Percentiles rank a stretch among this genome's conserved stretches.
These are phyloP conservation scores for Cydia splendana DNA, from an alignment of 1,140 invertebrate species.

Conservation along the genomic window DNA sequence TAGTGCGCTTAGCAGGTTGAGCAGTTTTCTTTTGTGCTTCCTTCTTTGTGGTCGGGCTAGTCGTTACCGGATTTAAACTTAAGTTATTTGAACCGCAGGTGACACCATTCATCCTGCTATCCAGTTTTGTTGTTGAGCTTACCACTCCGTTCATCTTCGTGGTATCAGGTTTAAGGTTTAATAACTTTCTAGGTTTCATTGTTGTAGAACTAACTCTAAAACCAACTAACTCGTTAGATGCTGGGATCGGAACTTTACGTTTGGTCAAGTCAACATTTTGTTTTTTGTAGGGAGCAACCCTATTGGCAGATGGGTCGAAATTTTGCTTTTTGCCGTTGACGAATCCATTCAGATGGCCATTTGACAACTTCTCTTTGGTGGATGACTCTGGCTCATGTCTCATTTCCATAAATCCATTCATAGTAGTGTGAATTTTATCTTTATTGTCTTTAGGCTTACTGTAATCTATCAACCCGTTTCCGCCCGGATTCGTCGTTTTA, in stretches of 20 bases:
- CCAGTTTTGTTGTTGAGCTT: slow-evolving; percentile 70
- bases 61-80: slow-evolving; percentile 53
- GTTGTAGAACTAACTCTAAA: slow-evolving; percentile 58
- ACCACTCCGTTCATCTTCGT: slow-evolving; percentile 61
- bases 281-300: slow-evolving; percentile 45
- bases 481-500: slow-evolving; percentile 50
- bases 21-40: slow-evolving; percentile 57
- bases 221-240: slow-evolving; percentile 51
- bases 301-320: slow-evolving; percentile 67
- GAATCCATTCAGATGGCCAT: slow-evolving; percentile 54
- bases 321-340: slow-evolving; percentile 57
- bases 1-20: slow-evolving; percentile 61
- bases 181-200: slow-evolving; percentile 53
- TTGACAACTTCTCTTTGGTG: slow-evolving; percentile 52
- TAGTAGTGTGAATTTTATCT: slow-evolving; percentile 52
- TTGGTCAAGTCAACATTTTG: slow-evolving; percentile 45
- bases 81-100: slow-evolving; percentile 72
- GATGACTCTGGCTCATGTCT: slow-evolving; percentile 51
- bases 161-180: slow-evolving; percentile 50
- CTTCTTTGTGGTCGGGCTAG: slow-evolving; percentile 57
- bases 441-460: slow-evolving; percentile 57
- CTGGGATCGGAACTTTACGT: slow-evolving; percentile 60
- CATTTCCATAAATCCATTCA: slow-evolving; percentile 69
- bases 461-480: slow-evolving; percentile 59
- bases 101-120: slow-evolving; percentile 73